Conservation (phyloP, 2,888 invertebrate genomes). For the Drosophila percnosoma region DNA sequence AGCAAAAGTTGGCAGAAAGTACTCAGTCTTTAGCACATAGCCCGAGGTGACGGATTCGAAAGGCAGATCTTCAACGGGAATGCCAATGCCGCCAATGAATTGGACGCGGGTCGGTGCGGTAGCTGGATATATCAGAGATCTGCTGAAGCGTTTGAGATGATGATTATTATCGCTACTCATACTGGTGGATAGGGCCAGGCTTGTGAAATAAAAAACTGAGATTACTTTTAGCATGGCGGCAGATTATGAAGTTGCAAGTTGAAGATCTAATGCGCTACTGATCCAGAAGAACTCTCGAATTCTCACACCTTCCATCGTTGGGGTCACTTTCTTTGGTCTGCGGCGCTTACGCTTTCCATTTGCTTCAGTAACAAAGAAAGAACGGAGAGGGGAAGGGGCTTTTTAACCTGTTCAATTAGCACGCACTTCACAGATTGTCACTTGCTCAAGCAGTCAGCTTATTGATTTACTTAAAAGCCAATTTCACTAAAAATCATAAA, state of each 20-base stretch:
- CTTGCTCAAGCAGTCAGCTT: conserved; percentile 12
- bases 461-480: conserved; percentile 49
- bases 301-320: conserved; percentile 8
- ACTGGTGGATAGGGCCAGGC: conserved; percentile 4
- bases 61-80: conserved; percentile 80
- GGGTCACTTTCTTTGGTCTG: conserved; percentile 52
- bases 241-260: conserved; percentile 16
- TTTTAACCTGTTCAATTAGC: conserved; percentile 65
- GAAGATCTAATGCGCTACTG: conserved; percentile 50
- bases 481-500: conserved; percentile 51
- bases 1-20: conserved; percentile 79
- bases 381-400: neutral
- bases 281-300: conserved; percentile 8
- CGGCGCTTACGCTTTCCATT: conserved; percentile 38
- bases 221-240: conserved; percentile 23
- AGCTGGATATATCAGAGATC: conserved; percentile 80
- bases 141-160: conserved; percentile 52
- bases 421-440: conserved; percentile 41
- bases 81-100: conserved; percentile 83
- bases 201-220: neutral
- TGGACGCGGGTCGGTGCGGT: conserved; percentile 83
- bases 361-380: conserved; percentile 18
- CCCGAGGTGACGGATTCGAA: conserved; percentile 83
- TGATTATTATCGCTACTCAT: conserved; percentile 2
- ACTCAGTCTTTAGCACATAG: conserved; percentile 83